Base-by-base conservation (phyloP, 1,140 invertebrate species). In the Gryon sp. region DNA sequence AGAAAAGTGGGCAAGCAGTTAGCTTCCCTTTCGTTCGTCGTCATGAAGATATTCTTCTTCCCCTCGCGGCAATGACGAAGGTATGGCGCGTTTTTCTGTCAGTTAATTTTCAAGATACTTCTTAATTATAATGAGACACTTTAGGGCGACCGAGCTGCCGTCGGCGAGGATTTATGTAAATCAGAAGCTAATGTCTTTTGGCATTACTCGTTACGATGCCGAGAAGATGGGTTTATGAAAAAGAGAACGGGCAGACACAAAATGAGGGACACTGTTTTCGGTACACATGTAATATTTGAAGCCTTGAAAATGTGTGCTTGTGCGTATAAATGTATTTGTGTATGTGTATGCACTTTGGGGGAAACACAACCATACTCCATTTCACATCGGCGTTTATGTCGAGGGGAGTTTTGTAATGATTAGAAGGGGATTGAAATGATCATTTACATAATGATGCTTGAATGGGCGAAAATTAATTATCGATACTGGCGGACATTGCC, bases 51-150 rank as follows among this genome's bases (percentile, higher is more conserved):
- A 70, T 70, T 76, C 57, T 52, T 45, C 50, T 79, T 55, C 76
- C 53, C 66, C 40, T 55, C 40, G 11, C 41, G 28, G 75, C 28
- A 55, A 19, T 48, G 75, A 65, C 40, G 63, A 70, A 76, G 65
- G 65, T 50, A 76, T 69, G 72, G 59, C 52, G 52, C 59, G 59
- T 69, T 84, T 84, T 85, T 84, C 84, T 79, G 80, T 80, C 82
- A 79, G 82, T 86, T 84, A 83, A 86, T 86, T 87, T 86, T 84
- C 84, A 84, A 80, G 82, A 83, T 86, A 86, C 82, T 86, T 86
- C 82, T 85, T 87, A 86, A 87, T 87, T 86, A 86, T 87, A 87
- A 87, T 82, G 84, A 86, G 83, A 86, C 83, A 85, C 82, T 85
- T 85, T 85, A 75, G 81, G 80, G 78, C 79, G 80, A 48, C 62